Conservation (phyloP, 2,797 vertebrate species). For the Paedocypris micromegethes region DNA sequence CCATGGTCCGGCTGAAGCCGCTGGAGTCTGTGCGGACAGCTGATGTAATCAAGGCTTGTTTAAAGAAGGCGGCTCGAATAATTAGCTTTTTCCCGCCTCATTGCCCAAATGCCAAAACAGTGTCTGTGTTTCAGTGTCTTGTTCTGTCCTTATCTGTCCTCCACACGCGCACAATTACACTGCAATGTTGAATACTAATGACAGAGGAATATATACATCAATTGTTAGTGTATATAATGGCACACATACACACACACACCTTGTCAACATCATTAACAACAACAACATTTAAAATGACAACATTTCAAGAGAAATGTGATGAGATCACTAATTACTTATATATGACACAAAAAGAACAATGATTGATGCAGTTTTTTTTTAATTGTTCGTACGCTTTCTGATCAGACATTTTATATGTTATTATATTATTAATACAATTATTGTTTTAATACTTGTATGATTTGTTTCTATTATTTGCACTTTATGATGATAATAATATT, state of each 20-base stretch:
- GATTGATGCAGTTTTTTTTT: too few relatives aligned
- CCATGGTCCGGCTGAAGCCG: constrained; percentile 36
- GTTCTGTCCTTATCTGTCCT: constrained; percentile 58
- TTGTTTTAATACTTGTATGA: too few relatives aligned
- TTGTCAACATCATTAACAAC: too few relatives aligned
- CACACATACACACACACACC: constrained; percentile 21
- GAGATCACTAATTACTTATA: too few relatives aligned
- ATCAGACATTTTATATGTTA: too few relatives aligned
- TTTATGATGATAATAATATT: too few relatives aligned
- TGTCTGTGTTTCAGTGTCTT: constrained; percentile 54
- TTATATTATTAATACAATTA: too few relatives aligned
- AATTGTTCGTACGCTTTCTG: too few relatives aligned
- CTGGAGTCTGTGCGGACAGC: constrained; percentile 38
- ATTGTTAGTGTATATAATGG: constrained; percentile 5
- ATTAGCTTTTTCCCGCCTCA: constrained; percentile 74
- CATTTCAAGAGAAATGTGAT: too few relatives aligned
- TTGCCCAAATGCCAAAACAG: constrained; percentile 69
- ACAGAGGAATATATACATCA: constrained; percentile 1
- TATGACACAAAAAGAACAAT: too few relatives aligned
- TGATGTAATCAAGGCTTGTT: constrained; percentile 73
- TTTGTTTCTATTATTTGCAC: too few relatives aligned
- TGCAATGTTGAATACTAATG: constrained; percentile 18
- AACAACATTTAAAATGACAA: too few relatives aligned
- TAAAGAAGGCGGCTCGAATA: constrained; percentile 68
- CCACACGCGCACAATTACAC: constrained; percentile 60